These are phyloP conservation scores for Pseudomyrmex dendroicus DNA, from an alignment of 1,140 invertebrate species.

Conservation along the genomic window DNA sequence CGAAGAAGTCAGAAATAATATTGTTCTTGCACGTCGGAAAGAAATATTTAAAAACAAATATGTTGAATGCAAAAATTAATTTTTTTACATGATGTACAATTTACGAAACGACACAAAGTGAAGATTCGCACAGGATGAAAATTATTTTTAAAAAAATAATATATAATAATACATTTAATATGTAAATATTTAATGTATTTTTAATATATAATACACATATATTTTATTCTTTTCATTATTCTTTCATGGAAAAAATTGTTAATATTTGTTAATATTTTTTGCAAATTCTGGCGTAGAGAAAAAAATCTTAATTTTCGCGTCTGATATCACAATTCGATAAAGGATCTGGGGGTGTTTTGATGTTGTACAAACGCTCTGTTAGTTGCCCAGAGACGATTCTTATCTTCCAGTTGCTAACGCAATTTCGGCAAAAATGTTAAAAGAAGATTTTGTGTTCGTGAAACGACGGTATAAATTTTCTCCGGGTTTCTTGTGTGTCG, in stretches of 20 bases:
- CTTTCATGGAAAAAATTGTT: too few relatives aligned
- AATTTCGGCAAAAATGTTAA: constrained; percentile 17
- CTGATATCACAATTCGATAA: background rate
- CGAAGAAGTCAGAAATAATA: background rate
- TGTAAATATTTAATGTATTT: too few relatives aligned
- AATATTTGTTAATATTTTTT: background rate
- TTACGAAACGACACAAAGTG: background rate
- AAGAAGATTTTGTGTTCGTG: background rate
- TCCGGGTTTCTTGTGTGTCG: background rate
- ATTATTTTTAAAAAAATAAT: background rate
- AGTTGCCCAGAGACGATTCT: background rate
- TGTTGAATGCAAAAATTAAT: background rate
- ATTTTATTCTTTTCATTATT: too few relatives aligned
- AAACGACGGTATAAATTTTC: background rate
- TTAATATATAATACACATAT: too few relatives aligned
- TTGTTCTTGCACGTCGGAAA: background rate
- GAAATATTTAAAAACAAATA: too few relatives aligned
- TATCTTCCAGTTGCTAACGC: background rate
- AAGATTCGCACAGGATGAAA: background rate
- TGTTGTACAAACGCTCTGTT: background rate
- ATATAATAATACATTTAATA: too few relatives aligned
- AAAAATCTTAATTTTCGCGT: background rate
- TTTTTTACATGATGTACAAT: background rate
- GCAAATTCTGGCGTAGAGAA: background rate
- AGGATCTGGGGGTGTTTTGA: background rate